Conservation (phyloP, 2,888 invertebrate genomes). For the Ennomos quercinarius region DNA sequence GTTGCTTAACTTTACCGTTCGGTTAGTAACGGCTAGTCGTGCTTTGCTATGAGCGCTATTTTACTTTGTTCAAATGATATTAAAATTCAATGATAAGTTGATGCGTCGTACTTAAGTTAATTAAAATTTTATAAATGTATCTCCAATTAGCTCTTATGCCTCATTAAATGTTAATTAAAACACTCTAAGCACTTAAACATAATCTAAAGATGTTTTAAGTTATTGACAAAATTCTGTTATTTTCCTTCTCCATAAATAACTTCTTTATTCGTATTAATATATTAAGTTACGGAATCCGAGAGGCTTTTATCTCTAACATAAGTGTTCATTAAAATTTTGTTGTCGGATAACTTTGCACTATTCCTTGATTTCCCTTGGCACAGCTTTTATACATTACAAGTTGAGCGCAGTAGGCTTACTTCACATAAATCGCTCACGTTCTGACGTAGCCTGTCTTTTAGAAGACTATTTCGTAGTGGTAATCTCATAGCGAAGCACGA, state of each 20-base stretch:
- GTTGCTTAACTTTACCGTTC: no score
- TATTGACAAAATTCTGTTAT: neutral
- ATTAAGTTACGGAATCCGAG: neutral
- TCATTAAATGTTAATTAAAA: neutral
- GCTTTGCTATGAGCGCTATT: no score
- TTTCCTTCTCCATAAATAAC: constrained; percentile 5
- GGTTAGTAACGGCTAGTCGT: no score
- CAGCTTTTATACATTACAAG: neutral
- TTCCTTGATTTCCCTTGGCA: constrained; percentile 26
- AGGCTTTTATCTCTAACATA: constrained; percentile 11
- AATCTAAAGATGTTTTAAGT: neutral
- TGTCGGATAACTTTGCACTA: constrained; percentile 15
- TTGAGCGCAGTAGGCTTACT: constrained; percentile 7
- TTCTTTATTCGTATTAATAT: neutral
- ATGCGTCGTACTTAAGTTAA: no score
- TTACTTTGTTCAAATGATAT: no score
- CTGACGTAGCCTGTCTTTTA: neutral
- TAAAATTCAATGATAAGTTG: no score
- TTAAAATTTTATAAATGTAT: no score
- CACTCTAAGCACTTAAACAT: neutral
- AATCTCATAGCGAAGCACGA: no score
- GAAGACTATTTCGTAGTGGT: no score
- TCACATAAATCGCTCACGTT: constrained; percentile 3
- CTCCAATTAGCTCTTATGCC: no score
- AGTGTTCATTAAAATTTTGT: constrained; percentile 25